Base-by-base conservation (phyloP, 2,888 invertebrate species). In the Clepsis dumicolana region DNA sequence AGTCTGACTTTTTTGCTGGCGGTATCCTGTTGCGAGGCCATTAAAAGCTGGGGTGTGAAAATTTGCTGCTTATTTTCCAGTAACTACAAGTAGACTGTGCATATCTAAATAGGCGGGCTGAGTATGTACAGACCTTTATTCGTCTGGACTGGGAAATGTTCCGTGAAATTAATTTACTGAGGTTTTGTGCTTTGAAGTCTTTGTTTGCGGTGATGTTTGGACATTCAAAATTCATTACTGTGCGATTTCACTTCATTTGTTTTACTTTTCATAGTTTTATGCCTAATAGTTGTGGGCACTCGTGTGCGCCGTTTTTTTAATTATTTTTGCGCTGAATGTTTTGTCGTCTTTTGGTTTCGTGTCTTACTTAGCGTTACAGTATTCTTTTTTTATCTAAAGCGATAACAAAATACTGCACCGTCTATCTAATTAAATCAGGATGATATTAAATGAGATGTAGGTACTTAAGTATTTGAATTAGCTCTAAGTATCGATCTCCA, bases 11-110 rank as follows among this genome's bases (percentile, higher is more conserved):
- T 85, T 86, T 74, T 88, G 83, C 80, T 67, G 73, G 74, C 87
- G 65, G 81, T 90, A 84, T 80, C 74, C 80, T 77, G 77, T 81
- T 84, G 84, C 83, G 85, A 87, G 86, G 85, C 88, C 87, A 89
- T 90, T 89, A 89, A 89, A 89, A 87, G 82, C 76, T 82, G 82
- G 88, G 89, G 90, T 88, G 89, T 86, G 88, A 88, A 89, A 90
- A 90, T 89, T 90, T 80, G 87, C 90, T 85, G 89, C 90, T 90
- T 91, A 89, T 89, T 89, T 89, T 85, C 85, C 75, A 78, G 73
- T 75, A 75, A 72, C 74, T 74, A 74, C 69, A 71, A 72, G 72
- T 64, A 74, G 71, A 63, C 70, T 64, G 54, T 56, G 59, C 64
- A 68, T 64, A 63, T 68, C 68, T 68, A 68, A 68, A 68, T 68